phyloP scores from a whole-genome alignment of 1,140 invertebrate species.

The Agraylea sexmaculata region DNA sequence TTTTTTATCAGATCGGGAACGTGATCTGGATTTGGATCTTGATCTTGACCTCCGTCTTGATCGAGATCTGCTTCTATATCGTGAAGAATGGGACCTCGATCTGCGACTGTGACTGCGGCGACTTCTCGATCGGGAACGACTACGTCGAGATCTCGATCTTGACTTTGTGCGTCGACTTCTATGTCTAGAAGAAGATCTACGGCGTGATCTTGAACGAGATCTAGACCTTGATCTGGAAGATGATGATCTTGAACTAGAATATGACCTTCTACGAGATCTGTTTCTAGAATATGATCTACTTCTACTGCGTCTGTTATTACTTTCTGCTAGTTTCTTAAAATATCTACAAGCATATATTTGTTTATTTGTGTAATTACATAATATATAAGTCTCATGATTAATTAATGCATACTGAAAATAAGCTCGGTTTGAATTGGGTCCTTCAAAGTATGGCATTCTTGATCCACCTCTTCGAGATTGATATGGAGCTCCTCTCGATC shows the following conservation, averaged over 20 bases:
- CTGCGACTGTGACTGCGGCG: too few relatives aligned
- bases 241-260: conserved; percentile 32
- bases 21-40: conserved; percentile 21
- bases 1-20: conserved; percentile 14
- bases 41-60: conserved; percentile 13
- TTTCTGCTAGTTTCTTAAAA: conserved; percentile 36
- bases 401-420: conserved; percentile 29
- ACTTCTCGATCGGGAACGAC: too few relatives aligned
- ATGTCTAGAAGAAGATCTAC: conserved; percentile 18
- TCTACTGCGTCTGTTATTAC: conserved; percentile 29
- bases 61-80: neutral
- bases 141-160: conserved; percentile 4
- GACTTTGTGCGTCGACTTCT: conserved; percentile 9
- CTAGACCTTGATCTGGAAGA: conserved; percentile 23
- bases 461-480: conserved; percentile 7
- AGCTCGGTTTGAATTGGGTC: conserved; percentile 30
- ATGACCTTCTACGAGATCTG: conserved; percentile 32
- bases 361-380: neutral
- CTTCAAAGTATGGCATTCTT: conserved; percentile 32
- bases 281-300: conserved; percentile 23
- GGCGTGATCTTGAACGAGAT: conserved; percentile 27
- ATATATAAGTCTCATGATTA: neutral
- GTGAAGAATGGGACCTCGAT: too few relatives aligned
- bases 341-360: conserved; percentile 26
- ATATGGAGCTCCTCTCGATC: conserved; percentile 4